Evolutionary conservation across 2,888 invertebrate genomes (phyloP), one percentile per base, ranked within the genome.

Genomic region (Parnassius mnemosyne): DNA sequence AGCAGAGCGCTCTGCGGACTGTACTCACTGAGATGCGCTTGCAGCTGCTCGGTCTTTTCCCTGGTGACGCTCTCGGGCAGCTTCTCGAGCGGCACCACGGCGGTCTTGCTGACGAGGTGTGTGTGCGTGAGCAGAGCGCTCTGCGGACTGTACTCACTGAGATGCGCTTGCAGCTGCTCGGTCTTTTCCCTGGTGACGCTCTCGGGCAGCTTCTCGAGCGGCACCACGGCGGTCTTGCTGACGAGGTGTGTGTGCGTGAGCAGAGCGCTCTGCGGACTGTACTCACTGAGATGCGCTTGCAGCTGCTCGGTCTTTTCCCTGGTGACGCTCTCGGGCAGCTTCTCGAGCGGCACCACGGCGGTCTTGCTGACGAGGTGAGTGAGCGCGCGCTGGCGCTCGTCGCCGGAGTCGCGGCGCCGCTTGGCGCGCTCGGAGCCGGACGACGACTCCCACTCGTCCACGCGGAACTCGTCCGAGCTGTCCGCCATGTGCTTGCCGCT

Each of bases 401-500:
- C 77, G 10, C 65, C 69, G 3, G 59, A 61, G 3, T 88, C 89
- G 12, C 77, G 82, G 1, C 72, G 75, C 53, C 61, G 53, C 61
- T 61, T 61, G 47, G 62, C 63, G 9, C 64, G 60, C 57, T 64
- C 66, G 9, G 74, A 73, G 84, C 92, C 65, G 84, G 89, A 79
- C 16, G 82, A 75, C 0, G 74, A 66, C 3, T 86, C 87, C 0
- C 88, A 85, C 25, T 85, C 83, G 53, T 81, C 83, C 49, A 88
- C 73, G 64, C 87, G 87, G 79, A 88, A 92, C 78, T 92, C 92
- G 74, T 92, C 90, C 1, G 91, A 91, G 63, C 89, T 91, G 75
- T 92, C 92, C 55, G 87, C 83, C 91, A 90, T 92, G 80, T 92
- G 92, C 68, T 92, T 92, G 67, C 92, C 92, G 77, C 89, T 89